A percentile compares a stretch with the other conserved stretches of the same genome.
Evolutionary conservation across 2,888 invertebrate species (phyloP).

Genomic region (Amblyteles armatorius): DNA sequence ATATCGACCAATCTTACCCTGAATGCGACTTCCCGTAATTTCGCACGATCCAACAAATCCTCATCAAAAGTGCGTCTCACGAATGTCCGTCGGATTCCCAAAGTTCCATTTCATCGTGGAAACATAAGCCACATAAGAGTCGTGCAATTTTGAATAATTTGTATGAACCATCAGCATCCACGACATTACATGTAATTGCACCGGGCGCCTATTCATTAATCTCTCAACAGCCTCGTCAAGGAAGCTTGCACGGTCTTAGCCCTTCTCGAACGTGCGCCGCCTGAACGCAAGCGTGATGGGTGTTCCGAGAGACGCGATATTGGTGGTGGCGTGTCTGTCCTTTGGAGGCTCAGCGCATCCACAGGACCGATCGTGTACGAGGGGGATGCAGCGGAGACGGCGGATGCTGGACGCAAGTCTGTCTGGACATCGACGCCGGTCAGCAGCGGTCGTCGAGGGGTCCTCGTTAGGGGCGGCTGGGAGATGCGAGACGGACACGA

Average conservation of each 20-base stretch:
- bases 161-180: background rate
- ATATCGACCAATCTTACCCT: background rate
- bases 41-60: background rate
- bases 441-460: constrained; percentile 69
- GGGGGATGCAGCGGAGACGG: constrained; percentile 37
- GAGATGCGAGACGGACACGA: constrained; percentile 45
- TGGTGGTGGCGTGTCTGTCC: constrained; percentile 35
- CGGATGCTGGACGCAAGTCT: constrained; percentile 21
- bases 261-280: background rate
- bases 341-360: constrained; percentile 55
- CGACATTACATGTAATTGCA: constrained; percentile 3
- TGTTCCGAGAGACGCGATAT: constrained; percentile 20
- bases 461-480: constrained; percentile 66
- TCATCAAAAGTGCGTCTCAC: background rate
- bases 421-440: constrained; percentile 58
- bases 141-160: constrained; percentile 5
- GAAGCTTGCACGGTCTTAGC: background rate
- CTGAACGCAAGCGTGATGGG: background rate
- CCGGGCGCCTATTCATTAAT: background rate
- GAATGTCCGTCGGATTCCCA: background rate
- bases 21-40: background rate
- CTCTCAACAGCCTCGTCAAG: background rate
- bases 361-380: constrained; percentile 42
- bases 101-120: background rate
- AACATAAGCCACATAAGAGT: background rate